A percentile compares a stretch with the other conserved stretches of the same genome.
Evolutionary conservation across 2,113 vertebrate species (phyloP).

Genomic region (Forbesichthys papilliferus): DNA sequence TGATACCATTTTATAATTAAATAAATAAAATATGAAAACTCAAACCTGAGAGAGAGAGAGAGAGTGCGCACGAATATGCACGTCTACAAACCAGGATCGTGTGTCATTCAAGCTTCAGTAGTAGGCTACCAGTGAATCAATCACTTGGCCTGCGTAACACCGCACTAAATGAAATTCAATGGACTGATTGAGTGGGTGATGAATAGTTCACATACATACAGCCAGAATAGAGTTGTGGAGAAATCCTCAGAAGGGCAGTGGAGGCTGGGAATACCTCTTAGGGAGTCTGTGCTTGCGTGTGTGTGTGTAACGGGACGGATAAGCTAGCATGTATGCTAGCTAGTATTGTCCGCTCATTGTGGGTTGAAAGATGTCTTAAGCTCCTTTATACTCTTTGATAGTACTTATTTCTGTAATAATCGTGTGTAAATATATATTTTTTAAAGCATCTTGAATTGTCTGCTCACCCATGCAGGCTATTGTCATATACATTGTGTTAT

Average conservation of each 20-base stretch:
- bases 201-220: slow-evolving; percentile 72
- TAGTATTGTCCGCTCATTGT: no score
- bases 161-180: slow-evolving; percentile 78
- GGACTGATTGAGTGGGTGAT: slow-evolving; percentile 78
- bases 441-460: background rate
- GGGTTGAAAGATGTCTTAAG: no score
- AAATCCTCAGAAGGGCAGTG: slow-evolving; percentile 67
- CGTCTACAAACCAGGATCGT: slow-evolving; percentile 60
- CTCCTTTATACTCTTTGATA: no score
- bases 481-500: background rate
- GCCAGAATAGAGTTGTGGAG: slow-evolving; percentile 72
- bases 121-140: slow-evolving; percentile 76
- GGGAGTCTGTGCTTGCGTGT: slow-evolving; percentile 5
- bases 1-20: no score
- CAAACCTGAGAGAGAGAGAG: background rate
- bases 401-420: no score
- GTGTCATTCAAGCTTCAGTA: slow-evolving; percentile 78
- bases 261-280: slow-evolving; percentile 67
- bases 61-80: background rate
- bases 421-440: no score
- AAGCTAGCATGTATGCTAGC: no score
- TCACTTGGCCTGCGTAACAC: slow-evolving; percentile 75
- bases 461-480: background rate
- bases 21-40: no score
- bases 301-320: background rate